A percentile compares a stretch with the other conserved stretches of the same genome.
Evolutionary conservation across 2,113 vertebrate genomes (phyloP).

Genomic region (Miniopterus natalensis): DNA sequence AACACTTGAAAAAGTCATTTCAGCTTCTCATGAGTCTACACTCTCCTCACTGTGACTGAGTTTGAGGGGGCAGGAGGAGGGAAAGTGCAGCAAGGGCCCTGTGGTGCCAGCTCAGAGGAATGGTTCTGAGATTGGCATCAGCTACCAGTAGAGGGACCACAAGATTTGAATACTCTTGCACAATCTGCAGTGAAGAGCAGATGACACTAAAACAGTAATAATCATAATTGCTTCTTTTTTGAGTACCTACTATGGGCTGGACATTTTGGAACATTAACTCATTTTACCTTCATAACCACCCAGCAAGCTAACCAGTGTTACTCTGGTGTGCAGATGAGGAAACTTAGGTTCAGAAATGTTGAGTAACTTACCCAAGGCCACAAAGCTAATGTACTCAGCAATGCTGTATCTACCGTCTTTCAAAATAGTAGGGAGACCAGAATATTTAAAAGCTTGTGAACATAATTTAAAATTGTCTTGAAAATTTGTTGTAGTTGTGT

Average conservation of each 20-base stretch:
- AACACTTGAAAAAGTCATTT: neutral
- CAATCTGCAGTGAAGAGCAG: neutral
- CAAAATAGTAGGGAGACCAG: neutral
- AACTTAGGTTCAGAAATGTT: neutral
- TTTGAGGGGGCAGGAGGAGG: neutral
- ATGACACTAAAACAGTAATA: neutral
- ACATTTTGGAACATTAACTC: slow-evolving; percentile 26
- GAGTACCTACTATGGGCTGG: neutral
- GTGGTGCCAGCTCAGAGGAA: neutral
- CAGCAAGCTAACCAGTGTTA: neutral
- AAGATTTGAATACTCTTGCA: neutral
- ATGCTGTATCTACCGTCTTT: neutral
- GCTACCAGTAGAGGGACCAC: neutral
- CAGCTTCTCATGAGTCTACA: neutral
- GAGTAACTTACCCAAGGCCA: neutral
- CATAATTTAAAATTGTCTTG: neutral
- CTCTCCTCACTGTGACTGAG: neutral
- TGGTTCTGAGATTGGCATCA: neutral
- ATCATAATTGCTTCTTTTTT: neutral
- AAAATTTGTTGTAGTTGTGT: neutral
- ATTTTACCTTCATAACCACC: neutral
- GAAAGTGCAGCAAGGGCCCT: neutral
- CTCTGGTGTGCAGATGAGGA: neutral
- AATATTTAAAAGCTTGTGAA: neutral
- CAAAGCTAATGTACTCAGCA: neutral